Conservation (phyloP, 2,888 invertebrate species). For the Rhaphigaster nebulosa region DNA sequence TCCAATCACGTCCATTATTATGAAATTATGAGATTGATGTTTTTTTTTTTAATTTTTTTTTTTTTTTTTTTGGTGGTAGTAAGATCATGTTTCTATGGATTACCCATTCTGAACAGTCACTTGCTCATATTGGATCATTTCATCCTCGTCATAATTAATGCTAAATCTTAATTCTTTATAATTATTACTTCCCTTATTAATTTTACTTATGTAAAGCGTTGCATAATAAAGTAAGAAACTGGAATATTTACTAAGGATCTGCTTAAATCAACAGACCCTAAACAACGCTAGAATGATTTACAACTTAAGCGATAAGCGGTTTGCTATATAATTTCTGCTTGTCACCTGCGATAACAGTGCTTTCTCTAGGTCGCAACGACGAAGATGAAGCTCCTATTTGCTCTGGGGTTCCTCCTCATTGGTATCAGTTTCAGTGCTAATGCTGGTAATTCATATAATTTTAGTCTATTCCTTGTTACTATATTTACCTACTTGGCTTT, state of each 20-base stretch:
- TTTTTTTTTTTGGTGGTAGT: too few relatives aligned
- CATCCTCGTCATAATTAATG: too few relatives aligned
- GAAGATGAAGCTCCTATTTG: background rate
- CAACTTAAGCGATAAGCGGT: background rate
- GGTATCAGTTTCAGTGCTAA: background rate
- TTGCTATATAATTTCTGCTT: background rate
- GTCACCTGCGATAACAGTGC: background rate
- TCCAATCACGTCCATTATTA: too few relatives aligned
- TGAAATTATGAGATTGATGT: too few relatives aligned
- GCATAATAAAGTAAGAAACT: background rate
- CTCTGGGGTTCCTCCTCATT: background rate
- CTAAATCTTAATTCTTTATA: too few relatives aligned
- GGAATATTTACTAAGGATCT: background rate
- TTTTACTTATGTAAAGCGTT: background rate
- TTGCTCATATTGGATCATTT: too few relatives aligned
- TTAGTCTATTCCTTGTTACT: background rate
- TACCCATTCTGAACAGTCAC: too few relatives aligned
- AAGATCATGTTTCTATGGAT: too few relatives aligned
- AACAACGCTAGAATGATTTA: background rate
- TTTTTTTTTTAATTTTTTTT: too few relatives aligned
- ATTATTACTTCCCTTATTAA: background rate
- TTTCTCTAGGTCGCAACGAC: background rate
- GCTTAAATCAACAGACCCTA: background rate
- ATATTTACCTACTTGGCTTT: background rate
- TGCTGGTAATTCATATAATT: background rate